A percentile compares a stretch with the other conserved stretches of the same genome.
phyloP scores from a whole-genome alignment of 1,140 invertebrate species.

The Drosophila kepulauana region DNA sequence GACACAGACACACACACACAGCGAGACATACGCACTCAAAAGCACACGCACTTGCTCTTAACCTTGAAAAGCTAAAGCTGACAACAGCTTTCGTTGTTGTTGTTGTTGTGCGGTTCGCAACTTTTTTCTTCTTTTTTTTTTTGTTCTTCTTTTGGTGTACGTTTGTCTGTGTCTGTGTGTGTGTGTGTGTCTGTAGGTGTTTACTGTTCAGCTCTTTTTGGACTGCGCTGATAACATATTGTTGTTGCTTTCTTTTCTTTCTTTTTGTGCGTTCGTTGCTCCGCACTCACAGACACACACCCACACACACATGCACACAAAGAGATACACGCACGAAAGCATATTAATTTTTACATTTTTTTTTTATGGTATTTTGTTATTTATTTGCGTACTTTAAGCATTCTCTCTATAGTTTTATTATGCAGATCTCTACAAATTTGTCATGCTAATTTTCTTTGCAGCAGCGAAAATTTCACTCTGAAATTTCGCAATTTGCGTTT shows the following conservation, averaged over 20 bases:
- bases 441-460: slow-evolving; percentile 15
- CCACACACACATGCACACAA: slow-evolving; percentile 24
- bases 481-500: slow-evolving; percentile 22
- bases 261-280: slow-evolving; percentile 47
- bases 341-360: slow-evolving; percentile 14
- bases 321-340: slow-evolving; percentile 34
- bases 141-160: slow-evolving; percentile 22
- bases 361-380: slow-evolving; percentile 4
- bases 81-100: slow-evolving; percentile 39
- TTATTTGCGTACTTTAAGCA: slow-evolving; percentile 37
- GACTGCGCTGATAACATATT: slow-evolving; percentile 71
- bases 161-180: background rate
- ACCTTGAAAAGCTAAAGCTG: slow-evolving; percentile 73
- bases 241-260: slow-evolving; percentile 53
- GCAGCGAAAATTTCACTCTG: background rate
- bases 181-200: slow-evolving; percentile 44
- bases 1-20: slow-evolving; percentile 14
- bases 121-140: slow-evolving; percentile 5
- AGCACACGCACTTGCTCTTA: slow-evolving; percentile 78
- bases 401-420: slow-evolving; percentile 55
- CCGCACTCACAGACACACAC: slow-evolving; percentile 38
- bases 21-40: slow-evolving; percentile 29
- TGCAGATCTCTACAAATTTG: slow-evolving; percentile 33
- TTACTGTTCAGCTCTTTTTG: slow-evolving; percentile 51
- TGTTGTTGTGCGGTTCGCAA: slow-evolving; percentile 34